Conservation (phyloP, 2,797 vertebrate species). For the Pteropus rufus region DNA sequence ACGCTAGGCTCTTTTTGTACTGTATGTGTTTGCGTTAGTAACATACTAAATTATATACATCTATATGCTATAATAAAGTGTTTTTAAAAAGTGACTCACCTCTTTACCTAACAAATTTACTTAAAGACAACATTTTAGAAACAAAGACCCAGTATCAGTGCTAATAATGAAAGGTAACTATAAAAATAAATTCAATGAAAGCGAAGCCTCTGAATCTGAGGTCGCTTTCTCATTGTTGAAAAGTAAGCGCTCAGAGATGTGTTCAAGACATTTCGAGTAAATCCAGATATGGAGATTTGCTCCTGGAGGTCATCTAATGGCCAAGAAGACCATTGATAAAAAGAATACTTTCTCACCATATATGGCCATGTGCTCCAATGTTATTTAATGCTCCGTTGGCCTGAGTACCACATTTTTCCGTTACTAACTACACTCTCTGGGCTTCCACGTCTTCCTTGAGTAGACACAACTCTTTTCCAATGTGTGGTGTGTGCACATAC, state of each 20-base stretch:
- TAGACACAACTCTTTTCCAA: background rate
- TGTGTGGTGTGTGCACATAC: background rate
- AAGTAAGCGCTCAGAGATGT: background rate
- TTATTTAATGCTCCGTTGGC: background rate
- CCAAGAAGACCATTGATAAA: background rate
- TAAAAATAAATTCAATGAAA: background rate
- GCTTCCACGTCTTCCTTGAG: background rate
- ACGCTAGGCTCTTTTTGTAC: background rate
- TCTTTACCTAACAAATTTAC: background rate
- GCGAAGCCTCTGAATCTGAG: background rate
- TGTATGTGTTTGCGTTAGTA: background rate
- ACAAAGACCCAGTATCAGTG: background rate
- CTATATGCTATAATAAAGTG: too few species aligned
- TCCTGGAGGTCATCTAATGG: background rate
- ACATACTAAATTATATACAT: too few species aligned
- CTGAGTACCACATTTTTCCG: background rate
- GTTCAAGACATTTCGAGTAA: constrained; percentile 18
- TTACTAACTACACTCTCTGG: background rate
- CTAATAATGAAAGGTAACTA: background rate
- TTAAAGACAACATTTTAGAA: background rate
- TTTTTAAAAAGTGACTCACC: background rate
- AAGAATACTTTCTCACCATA: background rate
- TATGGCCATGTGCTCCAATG: rapidly evolving
- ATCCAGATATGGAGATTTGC: background rate
- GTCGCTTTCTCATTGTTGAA: background rate